Evolutionary conservation across 2,113 vertebrate species (phyloP), one percentile per base, ranked within the genome.

Genomic region (Caranx ignobilis): DNA sequence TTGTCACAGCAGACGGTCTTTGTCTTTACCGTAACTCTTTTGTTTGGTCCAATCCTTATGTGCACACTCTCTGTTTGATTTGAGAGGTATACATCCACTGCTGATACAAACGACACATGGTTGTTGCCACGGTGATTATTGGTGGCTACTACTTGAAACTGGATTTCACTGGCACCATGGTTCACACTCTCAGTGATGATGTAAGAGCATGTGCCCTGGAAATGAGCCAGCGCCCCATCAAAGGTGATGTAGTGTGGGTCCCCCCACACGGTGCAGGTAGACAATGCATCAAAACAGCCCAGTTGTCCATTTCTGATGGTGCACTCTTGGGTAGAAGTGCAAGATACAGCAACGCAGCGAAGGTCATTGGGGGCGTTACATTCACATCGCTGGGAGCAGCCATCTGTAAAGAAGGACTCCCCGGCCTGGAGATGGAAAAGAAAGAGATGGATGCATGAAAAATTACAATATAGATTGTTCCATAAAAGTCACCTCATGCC

Each of bases 221-320:
- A 93, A 87, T 95, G 92, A 21, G 89, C 84, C 47, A 96, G 10
- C 1, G 93, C 92, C 6, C 95, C 95, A 12, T 96, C 96, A 2
- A 95, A 96, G 0, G 94, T 95, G 85, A 90, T 47, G 89, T 96
- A 96, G 69, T 96, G 95, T 1, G 95, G 94, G 64, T 95, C 95
- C 0, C 96, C 95, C 0, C 88, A 95, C 18, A 92, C 92, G 0
- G 62, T 89, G 85, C 96, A 96, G 47, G 88, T 94, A 70, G 88
- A 79, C 85, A 91, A 66, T 6, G 37, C 9, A 11, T 72, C 69
- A 2, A 66, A 86, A 74, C 94, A 95, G 56, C 87, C 92, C 47
- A 79, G 69, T 2, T 0, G 54, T 0, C 93, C 92, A 0, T 89
- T 57, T 82, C 34, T 67, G 66, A 95, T 62, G 3, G 50, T 64